Conservation (phyloP, 2,113 vertebrate genomes). For the Chamaetylas fuelleborni region DNA sequence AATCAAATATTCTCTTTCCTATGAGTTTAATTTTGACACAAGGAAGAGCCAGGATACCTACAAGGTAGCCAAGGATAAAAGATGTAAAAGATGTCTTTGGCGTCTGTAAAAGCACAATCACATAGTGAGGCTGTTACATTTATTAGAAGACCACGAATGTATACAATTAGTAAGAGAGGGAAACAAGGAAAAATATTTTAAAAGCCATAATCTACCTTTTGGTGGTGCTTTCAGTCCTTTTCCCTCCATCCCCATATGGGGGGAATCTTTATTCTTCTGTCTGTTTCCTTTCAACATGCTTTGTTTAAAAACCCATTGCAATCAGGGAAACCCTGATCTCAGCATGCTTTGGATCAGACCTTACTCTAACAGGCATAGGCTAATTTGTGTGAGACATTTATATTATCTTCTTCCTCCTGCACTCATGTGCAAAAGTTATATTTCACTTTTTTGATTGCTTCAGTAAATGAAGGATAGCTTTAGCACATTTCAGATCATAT, state of each 20-base stretch:
- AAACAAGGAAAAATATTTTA: background rate
- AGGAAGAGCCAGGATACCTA: background rate
- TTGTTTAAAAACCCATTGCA: background rate
- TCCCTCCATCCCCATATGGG: background rate
- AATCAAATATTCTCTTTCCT: background rate
- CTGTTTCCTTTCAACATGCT: background rate
- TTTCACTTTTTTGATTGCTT: slow-evolving; percentile 19
- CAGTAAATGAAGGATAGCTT: slow-evolving; percentile 24
- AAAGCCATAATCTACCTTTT: background rate
- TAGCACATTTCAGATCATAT: background rate
- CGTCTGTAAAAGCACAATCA: background rate
- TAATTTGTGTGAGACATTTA: slow-evolving; percentile 7
- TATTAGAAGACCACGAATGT: background rate
- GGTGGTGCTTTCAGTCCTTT: background rate
- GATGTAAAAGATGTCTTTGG: background rate
- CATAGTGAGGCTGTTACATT: background rate
- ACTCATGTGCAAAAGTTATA: slow-evolving; percentile 20
- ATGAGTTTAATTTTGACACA: background rate
- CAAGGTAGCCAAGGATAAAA: background rate
- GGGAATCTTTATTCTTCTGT: background rate
- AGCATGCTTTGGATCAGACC: background rate
- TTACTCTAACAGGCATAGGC: background rate
- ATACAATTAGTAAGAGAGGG: background rate
- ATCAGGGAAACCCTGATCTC: background rate
- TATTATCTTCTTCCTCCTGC: background rate